phyloP scores from a whole-genome alignment of 1,140 invertebrate genomes.

The Drosophila pseudoobscura region DNA sequence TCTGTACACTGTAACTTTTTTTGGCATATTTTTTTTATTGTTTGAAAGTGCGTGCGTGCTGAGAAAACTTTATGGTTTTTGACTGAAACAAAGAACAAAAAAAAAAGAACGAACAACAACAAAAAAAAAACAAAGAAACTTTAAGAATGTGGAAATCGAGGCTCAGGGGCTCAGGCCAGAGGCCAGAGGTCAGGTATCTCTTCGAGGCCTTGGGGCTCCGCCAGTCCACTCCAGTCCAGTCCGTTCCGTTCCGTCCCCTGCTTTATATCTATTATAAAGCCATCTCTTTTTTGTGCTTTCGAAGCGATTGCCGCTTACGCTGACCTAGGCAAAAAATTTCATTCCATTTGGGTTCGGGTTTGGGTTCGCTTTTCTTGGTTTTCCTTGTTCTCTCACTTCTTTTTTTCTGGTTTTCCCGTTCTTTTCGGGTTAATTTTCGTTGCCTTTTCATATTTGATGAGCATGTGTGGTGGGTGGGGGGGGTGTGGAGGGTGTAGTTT shows the following conservation, averaged over 20 bases:
- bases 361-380: conserved; percentile 15
- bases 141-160: not conserved
- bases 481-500: not conserved
- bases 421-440: conserved; percentile 51
- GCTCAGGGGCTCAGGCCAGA: too few species aligned
- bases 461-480: conserved; percentile 11
- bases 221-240: not conserved
- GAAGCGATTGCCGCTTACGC: conserved; percentile 40
- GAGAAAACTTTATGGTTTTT: conserved; percentile 31
- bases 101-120: not conserved
- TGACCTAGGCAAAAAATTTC: conserved; percentile 53
- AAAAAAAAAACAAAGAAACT: conserved; percentile 1
- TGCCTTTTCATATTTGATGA: conserved; percentile 67
- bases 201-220: not conserved
- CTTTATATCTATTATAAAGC: conserved; percentile 43
- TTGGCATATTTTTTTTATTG: conserved; percentile 21
- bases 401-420: conserved; percentile 6
- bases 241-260: too few species aligned
- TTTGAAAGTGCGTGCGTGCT: conserved; percentile 49
- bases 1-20: conserved; percentile 5
- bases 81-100: not conserved
- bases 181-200: too few species aligned
- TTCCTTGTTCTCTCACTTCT: conserved; percentile 15
- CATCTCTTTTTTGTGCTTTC: conserved; percentile 43
- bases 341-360: conserved; percentile 24